Evolutionary conservation across 2,888 invertebrate genomes (phyloP).

Genomic region (Eueremaeus valkanovi): DNA sequence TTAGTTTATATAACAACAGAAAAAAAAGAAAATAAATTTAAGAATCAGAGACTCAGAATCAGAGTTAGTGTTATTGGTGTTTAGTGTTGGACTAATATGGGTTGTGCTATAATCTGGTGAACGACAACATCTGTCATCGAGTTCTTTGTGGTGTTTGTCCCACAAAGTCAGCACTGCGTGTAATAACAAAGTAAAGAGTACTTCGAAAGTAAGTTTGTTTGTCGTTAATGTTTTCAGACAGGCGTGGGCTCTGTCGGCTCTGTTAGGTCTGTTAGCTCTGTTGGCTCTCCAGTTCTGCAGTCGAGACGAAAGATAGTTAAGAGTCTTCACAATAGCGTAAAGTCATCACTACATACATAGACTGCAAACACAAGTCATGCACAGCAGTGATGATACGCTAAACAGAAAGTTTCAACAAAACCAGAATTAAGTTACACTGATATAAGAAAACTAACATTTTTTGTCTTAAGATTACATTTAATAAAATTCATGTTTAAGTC

Average conservation of each 20-base stretch:
- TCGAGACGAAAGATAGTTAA: not conserved
- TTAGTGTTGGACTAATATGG: not conserved
- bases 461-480: not conserved
- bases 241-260: conserved; percentile 17
- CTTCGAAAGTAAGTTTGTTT: conserved; percentile 25
- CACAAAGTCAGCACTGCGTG: conserved; percentile 33
- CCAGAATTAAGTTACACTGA: not conserved
- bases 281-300: not conserved
- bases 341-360: conserved; percentile 8
- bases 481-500: not conserved
- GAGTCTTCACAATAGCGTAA: conserved; percentile 7
- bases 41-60: not conserved
- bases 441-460: not conserved
- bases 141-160: conserved; percentile 12
- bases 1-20: not conserved
- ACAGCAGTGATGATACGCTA: not conserved
- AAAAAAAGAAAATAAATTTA: not conserved
- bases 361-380: conserved; percentile 11
- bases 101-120: conserved; percentile 24
- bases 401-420: not conserved
- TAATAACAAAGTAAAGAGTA: conserved; percentile 28
- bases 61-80: not conserved
- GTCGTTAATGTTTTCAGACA: conserved; percentile 23
- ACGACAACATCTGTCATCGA: conserved; percentile 21
- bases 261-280: too few relatives aligned